phyloP scores from a whole-genome alignment of 64 coral and sea anemone genomes.

The Porites lutea region DNA sequence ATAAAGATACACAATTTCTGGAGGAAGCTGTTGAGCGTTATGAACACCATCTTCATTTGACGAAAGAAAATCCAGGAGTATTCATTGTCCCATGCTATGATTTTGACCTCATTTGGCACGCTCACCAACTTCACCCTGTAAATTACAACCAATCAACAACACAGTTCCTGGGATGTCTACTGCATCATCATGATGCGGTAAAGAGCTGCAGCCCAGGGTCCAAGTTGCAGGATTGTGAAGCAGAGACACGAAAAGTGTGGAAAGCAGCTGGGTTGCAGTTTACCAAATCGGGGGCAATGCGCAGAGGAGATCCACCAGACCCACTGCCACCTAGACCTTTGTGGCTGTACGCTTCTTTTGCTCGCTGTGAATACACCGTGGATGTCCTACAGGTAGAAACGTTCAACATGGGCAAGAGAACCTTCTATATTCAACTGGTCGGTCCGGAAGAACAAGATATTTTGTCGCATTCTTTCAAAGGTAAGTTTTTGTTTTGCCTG shows the following conservation, averaged over 20 bases:
- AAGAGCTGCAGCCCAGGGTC: conserved; percentile 72
- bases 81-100: conserved; percentile 84
- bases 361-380: neutral
- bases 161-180: conserved; percentile 50
- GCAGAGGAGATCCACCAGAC: conserved; percentile 50
- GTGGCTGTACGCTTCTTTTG: conserved; percentile 8
- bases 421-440: neutral
- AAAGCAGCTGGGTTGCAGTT: conserved; percentile 45
- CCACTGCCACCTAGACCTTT: neutral
- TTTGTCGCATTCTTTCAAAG: neutral
- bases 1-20: conserved; percentile 53
- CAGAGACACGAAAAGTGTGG: conserved; percentile 60
- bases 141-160: conserved; percentile 50
- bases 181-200: conserved; percentile 74
- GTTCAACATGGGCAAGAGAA: neutral
- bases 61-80: conserved; percentile 55
- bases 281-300: conserved; percentile 63
- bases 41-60: conserved; percentile 66
- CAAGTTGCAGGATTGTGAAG: conserved; percentile 59
- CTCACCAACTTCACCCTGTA: conserved; percentile 70
- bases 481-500: neutral
- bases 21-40: conserved; percentile 63
- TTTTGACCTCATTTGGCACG: conserved; percentile 87
- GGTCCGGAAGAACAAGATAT: neutral
- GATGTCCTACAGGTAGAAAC: conserved; percentile 9